These are phyloP conservation scores for Drosophila atripex DNA, from an alignment of 2,888 invertebrate species.

Conservation along the genomic window DNA sequence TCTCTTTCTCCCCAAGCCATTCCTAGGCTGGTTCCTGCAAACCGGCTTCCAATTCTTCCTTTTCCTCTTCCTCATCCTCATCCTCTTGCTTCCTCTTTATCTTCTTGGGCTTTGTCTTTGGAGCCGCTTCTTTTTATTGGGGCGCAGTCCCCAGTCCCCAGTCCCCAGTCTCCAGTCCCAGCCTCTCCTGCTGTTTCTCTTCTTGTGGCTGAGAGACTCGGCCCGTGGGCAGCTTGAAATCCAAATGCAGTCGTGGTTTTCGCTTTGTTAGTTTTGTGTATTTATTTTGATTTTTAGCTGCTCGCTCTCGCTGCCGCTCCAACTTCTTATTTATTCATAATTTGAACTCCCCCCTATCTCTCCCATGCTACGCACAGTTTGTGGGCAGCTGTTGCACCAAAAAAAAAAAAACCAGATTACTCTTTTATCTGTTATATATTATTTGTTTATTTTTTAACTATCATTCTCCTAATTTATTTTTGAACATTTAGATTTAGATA, in stretches of 20 bases:
- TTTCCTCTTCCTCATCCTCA: slow-evolving; percentile 3
- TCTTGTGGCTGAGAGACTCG: neutral
- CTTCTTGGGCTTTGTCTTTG: slow-evolving; percentile 37
- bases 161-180: too few relatives aligned
- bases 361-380: slow-evolving; percentile 64
- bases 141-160: slow-evolving; percentile 14
- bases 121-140: slow-evolving; percentile 17
- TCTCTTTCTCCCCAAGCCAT: slow-evolving; percentile 11
- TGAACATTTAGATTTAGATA: neutral
- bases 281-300: slow-evolving; percentile 69
- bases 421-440: neutral
- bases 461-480: neutral
- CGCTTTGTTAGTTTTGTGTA: slow-evolving; percentile 50
- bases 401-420: neutral
- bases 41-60: slow-evolving; percentile 60
- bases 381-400: slow-evolving; percentile 68
- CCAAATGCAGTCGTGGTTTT: slow-evolving; percentile 40
- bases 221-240: slow-evolving; percentile 47
- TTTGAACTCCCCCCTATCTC: slow-evolving; percentile 55
- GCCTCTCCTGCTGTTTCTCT: neutral
- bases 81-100: slow-evolving; percentile 5
- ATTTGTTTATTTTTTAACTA: neutral
- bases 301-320: slow-evolving; percentile 17
- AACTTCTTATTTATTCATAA: slow-evolving; percentile 71
- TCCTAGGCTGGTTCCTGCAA: slow-evolving; percentile 64